Evolutionary conservation across 2,888 invertebrate species (phyloP), one percentile per base, ranked within the genome.

Genomic region (Monopis laevigella): DNA sequence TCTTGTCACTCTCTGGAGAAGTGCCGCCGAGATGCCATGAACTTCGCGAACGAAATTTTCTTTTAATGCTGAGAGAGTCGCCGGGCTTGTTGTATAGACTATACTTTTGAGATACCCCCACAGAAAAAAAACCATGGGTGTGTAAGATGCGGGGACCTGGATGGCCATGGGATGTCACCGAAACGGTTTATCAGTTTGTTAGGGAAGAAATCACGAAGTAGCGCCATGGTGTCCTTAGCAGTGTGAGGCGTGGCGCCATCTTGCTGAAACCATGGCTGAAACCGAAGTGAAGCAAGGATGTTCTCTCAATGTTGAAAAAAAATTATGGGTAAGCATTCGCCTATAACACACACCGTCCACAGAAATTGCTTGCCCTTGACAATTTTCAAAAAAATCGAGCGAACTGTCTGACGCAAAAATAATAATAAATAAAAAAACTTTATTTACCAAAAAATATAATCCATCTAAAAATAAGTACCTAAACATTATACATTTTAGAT

Each of bases 241-340:
- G n/a, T n/a, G n/a, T n/a, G n/a, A n/a, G n/a, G n/a, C n/a, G n/a
- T n/a, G n/a, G n/a, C n/a, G n/a, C n/a, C n/a, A n/a, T n/a, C n/a
- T n/a, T n/a, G n/a, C n/a, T n/a, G n/a, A n/a, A n/a, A n/a, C n/a
- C n/a, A n/a, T n/a, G n/a, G n/a, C n/a, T n/a, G n/a, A n/a, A n/a
- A n/a, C 24, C 5, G 24, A 21, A 21, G 24, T 21, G 24, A 21
- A 21, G 24, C 24, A 21, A 21, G 24, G 24, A 21, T 21, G 24
- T 21, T 21, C 24, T 21, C 24, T 21, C 24, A 21, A 35, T 42
- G 5, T 24, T 27, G 47, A 46, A 4, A 41, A 19, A 44, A 46
- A 43, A 36, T 35, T 43, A 38, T 45, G 36, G 30, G 8, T 34
- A 21, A 46, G 27, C 45, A 48, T 46, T 30, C 32, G 45, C 29